phyloP scores from a whole-genome alignment of 1,140 invertebrate species.

The Lithobius niger region DNA sequence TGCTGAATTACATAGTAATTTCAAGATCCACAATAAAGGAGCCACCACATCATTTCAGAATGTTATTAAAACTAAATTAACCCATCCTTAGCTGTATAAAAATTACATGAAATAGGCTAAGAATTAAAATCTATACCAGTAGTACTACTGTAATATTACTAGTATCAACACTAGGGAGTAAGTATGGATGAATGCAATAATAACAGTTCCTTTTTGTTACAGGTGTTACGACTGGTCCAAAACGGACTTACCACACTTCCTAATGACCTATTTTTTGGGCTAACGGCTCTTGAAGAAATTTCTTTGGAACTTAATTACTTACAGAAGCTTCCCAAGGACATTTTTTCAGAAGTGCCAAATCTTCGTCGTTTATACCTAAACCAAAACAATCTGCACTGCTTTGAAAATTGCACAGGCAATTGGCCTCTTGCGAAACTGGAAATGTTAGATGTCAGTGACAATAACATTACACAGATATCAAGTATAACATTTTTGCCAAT shows the following conservation, averaged over 20 bases:
- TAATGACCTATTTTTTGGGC: neutral
- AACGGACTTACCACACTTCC: neutral
- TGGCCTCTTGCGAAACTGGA: conserved; percentile 40
- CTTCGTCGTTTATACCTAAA: conserved; percentile 44
- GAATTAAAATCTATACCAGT: too few species aligned
- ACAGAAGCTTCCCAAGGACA: conserved; percentile 16
- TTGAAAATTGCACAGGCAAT: conserved; percentile 36
- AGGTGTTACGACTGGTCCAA: neutral
- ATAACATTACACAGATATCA: conserved; percentile 49
- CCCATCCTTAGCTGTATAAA: too few species aligned
- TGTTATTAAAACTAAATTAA: too few species aligned
- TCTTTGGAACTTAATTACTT: conserved; percentile 26
- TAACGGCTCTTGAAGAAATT: neutral
- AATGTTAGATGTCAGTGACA: conserved; percentile 46
- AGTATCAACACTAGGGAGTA: too few species aligned
- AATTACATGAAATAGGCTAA: too few species aligned
- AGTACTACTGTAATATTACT: too few species aligned
- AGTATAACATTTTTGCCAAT: conserved; percentile 53
- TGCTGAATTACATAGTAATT: too few species aligned
- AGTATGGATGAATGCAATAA: too few species aligned
- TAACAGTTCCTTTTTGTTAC: neutral
- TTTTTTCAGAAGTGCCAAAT: conserved; percentile 41
- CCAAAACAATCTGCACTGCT: conserved; percentile 43
- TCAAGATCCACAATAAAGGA: too few species aligned
- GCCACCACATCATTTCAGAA: too few species aligned